Evolutionary conservation across 2,113 vertebrate species (phyloP).

Genomic region (Oceanites oceanicus): DNA sequence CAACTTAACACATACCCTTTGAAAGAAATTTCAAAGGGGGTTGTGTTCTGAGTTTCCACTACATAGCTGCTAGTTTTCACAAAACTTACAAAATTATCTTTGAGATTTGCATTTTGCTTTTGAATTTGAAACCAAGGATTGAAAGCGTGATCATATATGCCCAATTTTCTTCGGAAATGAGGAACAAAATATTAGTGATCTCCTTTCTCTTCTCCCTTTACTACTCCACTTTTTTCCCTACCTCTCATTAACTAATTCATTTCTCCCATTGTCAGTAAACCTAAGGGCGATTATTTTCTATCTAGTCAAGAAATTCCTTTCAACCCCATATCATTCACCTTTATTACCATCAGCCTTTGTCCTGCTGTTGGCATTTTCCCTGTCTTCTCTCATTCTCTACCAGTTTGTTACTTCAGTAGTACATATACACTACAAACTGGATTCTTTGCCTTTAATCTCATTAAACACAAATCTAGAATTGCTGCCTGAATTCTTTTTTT

Average conservation of each 20-base stretch:
- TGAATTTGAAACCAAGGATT: neutral
- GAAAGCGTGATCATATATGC: neutral
- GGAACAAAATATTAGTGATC: neutral
- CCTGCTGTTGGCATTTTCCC: neutral
- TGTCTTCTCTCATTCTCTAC: neutral
- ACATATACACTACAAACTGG: neutral
- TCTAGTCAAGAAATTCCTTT: neutral
- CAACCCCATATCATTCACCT: neutral
- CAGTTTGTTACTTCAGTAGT: neutral
- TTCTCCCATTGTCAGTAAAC: neutral
- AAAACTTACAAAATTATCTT: neutral
- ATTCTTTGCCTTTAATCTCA: neutral
- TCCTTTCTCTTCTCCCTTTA: neutral
- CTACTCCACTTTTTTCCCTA: neutral
- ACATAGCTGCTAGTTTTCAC: neutral
- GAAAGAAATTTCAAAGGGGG: neutral
- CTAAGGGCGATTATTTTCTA: neutral
- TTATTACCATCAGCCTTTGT: neutral
- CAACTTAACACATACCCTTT: neutral
- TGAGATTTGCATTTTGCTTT: neutral
- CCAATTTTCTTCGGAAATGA: neutral
- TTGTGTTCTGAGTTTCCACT: neutral
- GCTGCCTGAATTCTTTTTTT: neutral
- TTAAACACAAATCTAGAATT: neutral
- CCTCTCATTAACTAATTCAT: neutral